Evolutionary conservation across 2,888 invertebrate species (phyloP).

Genomic region (Dasysyrphus albostriatus): DNA sequence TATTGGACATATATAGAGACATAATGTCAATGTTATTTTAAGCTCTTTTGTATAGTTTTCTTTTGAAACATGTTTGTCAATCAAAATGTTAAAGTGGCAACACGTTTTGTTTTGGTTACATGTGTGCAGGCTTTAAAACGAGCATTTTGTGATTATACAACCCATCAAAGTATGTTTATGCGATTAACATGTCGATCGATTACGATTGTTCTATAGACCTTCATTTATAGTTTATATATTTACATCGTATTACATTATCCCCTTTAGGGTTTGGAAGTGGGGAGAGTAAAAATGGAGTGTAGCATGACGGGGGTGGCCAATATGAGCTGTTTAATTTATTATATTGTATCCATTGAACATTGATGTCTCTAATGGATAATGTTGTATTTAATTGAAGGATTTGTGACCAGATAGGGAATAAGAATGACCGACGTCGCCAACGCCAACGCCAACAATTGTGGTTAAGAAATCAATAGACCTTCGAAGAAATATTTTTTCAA

Average conservation of each 20-base stretch:
- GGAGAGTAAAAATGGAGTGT: no score
- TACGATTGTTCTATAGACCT: conserved; percentile 3
- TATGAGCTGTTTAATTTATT: conserved; percentile 6
- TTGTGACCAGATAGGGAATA: not conserved
- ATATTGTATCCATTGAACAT: not conserved
- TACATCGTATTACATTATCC: not conserved
- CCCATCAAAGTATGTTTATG: conserved; percentile 14
- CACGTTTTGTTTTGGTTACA: not conserved
- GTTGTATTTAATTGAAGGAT: conserved; percentile 11
- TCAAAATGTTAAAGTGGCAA: conserved; percentile 29
- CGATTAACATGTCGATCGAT: conserved; percentile 29
- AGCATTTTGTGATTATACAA: conserved; percentile 17
- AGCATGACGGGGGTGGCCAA: not conserved
- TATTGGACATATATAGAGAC: no score
- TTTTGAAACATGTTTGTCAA: conserved; percentile 13
- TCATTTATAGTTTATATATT: not conserved
- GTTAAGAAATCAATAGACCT: conserved; percentile 2
- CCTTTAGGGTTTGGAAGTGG: not conserved
- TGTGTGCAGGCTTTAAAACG: not conserved
- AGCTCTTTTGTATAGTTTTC: not conserved
- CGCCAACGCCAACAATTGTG: not conserved
- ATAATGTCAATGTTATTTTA: conserved; percentile 12
- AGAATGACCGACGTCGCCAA: not conserved
- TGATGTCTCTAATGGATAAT: conserved; percentile 8
- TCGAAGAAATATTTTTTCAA: not conserved